These are phyloP conservation scores for Heliconius hortense DNA, from an alignment of 2,888 invertebrate species.

Conservation along the genomic window DNA sequence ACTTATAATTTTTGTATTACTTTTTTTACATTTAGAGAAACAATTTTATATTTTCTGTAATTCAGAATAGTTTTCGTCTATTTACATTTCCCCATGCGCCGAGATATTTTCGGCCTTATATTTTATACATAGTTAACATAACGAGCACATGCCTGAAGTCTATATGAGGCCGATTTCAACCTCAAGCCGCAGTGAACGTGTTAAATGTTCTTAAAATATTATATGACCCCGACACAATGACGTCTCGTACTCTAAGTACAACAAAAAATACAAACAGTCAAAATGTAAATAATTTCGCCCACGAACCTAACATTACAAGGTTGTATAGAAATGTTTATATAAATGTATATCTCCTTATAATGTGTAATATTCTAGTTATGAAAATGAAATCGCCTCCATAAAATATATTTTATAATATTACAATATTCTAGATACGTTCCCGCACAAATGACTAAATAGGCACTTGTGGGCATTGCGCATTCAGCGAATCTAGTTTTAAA, in stretches of 20 bases:
- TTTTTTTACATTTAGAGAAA: no score
- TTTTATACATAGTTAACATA: no score
- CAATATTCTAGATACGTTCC: slow-evolving; percentile 11
- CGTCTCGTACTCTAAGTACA: background rate
- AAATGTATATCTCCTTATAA: background rate
- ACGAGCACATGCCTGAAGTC: no score
- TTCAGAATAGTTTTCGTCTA: background rate
- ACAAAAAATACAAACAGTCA: background rate
- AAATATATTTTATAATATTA: slow-evolving; percentile 8
- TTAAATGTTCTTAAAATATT: background rate
- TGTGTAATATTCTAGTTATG: slow-evolving; percentile 3
- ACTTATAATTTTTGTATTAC: no score
- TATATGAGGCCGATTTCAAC: no score
- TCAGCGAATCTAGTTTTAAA: slow-evolving; percentile 22
- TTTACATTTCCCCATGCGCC: background rate
- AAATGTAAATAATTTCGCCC: slow-evolving; percentile 3
- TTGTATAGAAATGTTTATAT: background rate
- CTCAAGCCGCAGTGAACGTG: no score
- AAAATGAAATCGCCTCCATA: background rate
- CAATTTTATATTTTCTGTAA: background rate
- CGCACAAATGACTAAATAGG: slow-evolving; percentile 12
- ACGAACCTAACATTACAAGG: background rate
- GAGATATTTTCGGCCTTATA: no score
- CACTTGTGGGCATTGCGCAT: slow-evolving; percentile 1
- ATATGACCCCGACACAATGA: background rate